phyloP scores from a whole-genome alignment of 2,888 invertebrate genomes.

The Ethmia dodecea region DNA sequence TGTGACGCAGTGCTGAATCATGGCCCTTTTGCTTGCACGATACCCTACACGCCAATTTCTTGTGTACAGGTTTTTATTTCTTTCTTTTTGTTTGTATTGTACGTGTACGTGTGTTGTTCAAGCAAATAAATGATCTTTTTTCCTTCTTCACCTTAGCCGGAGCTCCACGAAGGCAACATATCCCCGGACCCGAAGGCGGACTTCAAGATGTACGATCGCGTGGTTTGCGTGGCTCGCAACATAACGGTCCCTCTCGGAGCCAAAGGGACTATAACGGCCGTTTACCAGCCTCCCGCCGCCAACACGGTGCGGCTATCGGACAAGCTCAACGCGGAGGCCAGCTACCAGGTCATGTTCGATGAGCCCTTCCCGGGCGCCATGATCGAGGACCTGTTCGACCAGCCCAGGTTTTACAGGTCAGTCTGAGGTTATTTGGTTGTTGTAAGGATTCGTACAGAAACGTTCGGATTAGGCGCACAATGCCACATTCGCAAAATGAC shows the following conservation, averaged over 20 bases:
- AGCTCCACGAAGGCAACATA: slow-evolving; percentile 72
- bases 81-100: too few relatives aligned
- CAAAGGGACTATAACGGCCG: slow-evolving; percentile 90
- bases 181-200: slow-evolving; percentile 83
- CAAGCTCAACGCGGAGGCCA: slow-evolving; percentile 70
- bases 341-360: slow-evolving; percentile 91
- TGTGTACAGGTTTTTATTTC: too few relatives aligned
- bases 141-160: slow-evolving; percentile 54
- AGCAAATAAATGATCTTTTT: too few relatives aligned
- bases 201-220: slow-evolving; percentile 87
- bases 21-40: too few relatives aligned
- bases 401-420: slow-evolving; percentile 53
- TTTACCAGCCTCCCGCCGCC: slow-evolving; percentile 49
- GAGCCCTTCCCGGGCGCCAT: slow-evolving; percentile 82
- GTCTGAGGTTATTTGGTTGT: too few relatives aligned
- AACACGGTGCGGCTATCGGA: slow-evolving; percentile 71
- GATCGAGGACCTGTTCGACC: slow-evolving; percentile 20
- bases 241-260: slow-evolving; percentile 89
- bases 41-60: too few relatives aligned
- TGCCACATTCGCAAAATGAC: too few relatives aligned
- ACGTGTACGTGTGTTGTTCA: too few relatives aligned
- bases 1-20: too few relatives aligned
- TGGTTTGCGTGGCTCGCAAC: slow-evolving; percentile 86
- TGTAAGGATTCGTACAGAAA: too few relatives aligned
- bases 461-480: too few relatives aligned